Evolutionary conservation across 2,888 invertebrate genomes (phyloP).

Genomic region (Athalia cordata): DNA sequence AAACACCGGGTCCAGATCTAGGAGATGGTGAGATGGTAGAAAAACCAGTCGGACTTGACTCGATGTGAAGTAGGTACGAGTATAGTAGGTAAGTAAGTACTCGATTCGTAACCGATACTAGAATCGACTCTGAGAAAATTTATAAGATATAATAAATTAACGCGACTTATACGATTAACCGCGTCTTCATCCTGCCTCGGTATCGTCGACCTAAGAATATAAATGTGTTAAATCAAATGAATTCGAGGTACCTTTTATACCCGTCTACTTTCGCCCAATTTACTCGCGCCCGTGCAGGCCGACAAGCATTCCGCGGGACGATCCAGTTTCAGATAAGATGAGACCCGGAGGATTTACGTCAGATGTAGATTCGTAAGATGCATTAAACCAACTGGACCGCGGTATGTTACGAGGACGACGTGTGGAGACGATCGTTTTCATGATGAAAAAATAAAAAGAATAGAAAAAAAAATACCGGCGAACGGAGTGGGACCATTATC

Average conservation of each 20-base stretch:
- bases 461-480: not conserved
- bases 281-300: conserved; percentile 27
- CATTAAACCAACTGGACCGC: conserved; percentile 25
- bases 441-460: not conserved
- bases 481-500: conserved; percentile 2
- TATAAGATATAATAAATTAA: no score
- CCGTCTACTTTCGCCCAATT: conserved; percentile 27
- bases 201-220: not conserved
- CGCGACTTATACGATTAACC: no score
- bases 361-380: conserved; percentile 5
- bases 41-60: no score
- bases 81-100: no score
- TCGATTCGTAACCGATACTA: no score
- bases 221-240: conserved; percentile 24
- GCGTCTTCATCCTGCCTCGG: no score
- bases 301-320: not conserved
- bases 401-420: conserved; percentile 6
- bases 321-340: conserved; percentile 38
- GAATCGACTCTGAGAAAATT: not conserved
- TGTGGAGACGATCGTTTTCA: not conserved
- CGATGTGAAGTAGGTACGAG: no score
- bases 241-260: conserved; percentile 9
- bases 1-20: no score
- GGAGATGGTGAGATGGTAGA: no score
- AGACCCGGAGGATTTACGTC: conserved; percentile 21